Conservation (phyloP, 2,113 vertebrate species). For the Cyanoramphus novaezelandiae region DNA sequence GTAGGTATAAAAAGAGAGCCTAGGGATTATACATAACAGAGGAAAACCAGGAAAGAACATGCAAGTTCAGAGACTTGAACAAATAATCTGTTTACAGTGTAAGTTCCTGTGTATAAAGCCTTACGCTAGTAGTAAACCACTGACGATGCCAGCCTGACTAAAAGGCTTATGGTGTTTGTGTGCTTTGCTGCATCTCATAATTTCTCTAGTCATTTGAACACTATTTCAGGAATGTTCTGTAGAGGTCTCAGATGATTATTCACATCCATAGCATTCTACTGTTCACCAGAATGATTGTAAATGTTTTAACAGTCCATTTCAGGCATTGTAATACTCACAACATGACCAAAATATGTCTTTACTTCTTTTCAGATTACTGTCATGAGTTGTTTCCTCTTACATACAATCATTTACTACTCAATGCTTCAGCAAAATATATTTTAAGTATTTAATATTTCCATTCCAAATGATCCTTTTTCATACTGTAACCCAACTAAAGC, state of each 20-base stretch:
- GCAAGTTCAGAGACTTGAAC: background rate
- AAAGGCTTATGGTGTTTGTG: background rate
- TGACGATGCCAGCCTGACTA: background rate
- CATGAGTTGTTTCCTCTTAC: background rate
- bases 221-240: slow-evolving; percentile 72
- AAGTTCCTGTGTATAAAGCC: background rate
- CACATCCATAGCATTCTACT: slow-evolving; percentile 38
- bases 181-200: slow-evolving; percentile 24
- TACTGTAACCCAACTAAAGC: background rate
- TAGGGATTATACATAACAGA: background rate
- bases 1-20: background rate
- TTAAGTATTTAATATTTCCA: slow-evolving; percentile 20
- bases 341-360: background rate
- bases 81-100: background rate
- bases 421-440: slow-evolving; percentile 29
- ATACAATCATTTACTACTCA: background rate
- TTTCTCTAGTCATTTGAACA: slow-evolving; percentile 66
- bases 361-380: background rate
- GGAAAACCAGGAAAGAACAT: background rate
- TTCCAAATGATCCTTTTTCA: background rate
- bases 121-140: background rate
- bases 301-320: slow-evolving; percentile 1
- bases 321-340: background rate
- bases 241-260: slow-evolving; percentile 51
- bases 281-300: background rate